Conservation (phyloP, 2,113 vertebrate species). For the Lota lota region DNA sequence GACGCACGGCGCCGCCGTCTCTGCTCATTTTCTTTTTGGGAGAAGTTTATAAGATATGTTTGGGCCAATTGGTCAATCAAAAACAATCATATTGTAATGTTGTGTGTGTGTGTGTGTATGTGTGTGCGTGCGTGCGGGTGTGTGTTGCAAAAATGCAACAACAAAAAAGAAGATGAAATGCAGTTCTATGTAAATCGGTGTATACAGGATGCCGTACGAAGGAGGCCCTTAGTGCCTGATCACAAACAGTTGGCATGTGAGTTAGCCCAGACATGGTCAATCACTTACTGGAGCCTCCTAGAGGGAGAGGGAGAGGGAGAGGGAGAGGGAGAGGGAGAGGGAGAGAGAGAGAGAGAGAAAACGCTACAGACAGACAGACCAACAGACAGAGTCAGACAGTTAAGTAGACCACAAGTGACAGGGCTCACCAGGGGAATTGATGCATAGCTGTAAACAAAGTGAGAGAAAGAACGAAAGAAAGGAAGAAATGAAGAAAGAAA, state of each 20-base stretch:
- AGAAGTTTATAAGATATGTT: too few relatives aligned
- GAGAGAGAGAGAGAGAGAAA: background rate
- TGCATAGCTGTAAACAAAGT: conserved; percentile 49
- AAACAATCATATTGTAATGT: too few relatives aligned
- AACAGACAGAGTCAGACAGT: conserved; percentile 21
- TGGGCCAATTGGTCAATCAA: background rate
- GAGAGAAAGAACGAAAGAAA: too few relatives aligned
- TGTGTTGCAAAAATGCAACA: conserved; percentile 10
- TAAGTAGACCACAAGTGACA: conserved; percentile 40
- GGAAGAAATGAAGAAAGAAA: conserved; percentile 10
- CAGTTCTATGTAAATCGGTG: background rate
- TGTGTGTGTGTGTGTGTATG: background rate
- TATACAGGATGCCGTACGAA: conserved; percentile 28
- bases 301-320: background rate
- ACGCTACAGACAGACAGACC: too few relatives aligned
- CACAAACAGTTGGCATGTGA: conserved; percentile 52
- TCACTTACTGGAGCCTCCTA: conserved; percentile 17
- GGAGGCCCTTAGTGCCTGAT: conserved; percentile 63
- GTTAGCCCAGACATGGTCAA: conserved; percentile 60
- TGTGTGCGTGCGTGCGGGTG: too few relatives aligned
- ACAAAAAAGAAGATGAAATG: too few relatives aligned
- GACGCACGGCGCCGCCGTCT: background rate
- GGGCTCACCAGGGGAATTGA: conserved; percentile 20
- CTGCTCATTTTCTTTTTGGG: background rate
- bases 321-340: background rate